phyloP scores from a whole-genome alignment of 2,113 vertebrate species.

The Phrynosoma platyrhinos region DNA sequence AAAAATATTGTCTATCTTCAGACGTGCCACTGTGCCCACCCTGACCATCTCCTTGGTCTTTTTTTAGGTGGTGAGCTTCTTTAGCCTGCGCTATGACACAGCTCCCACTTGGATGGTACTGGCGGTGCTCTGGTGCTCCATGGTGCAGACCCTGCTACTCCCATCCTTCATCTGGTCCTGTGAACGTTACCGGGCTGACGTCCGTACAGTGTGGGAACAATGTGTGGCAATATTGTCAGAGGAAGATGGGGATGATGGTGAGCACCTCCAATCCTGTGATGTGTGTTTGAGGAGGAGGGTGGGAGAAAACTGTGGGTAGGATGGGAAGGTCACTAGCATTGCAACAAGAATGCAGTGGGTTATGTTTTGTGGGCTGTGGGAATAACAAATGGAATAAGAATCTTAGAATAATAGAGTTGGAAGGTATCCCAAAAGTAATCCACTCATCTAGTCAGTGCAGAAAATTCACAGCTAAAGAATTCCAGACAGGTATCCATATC shows the following conservation, averaged over 20 bases:
- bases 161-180: conserved; percentile 88
- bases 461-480: too few species aligned
- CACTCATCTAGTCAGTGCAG: too few species aligned
- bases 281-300: background rate
- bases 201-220: conserved; percentile 85
- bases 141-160: conserved; percentile 84
- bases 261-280: conserved; percentile 34
- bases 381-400: background rate
- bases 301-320: background rate
- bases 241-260: conserved; percentile 82
- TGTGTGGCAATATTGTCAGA: conserved; percentile 86
- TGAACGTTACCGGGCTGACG: conserved; percentile 84
- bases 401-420: too few species aligned
- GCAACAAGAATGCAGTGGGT: background rate
- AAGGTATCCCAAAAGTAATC: too few species aligned
- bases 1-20: background rate
- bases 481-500: too few species aligned
- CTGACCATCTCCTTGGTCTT: background rate
- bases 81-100: conserved; percentile 83
- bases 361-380: background rate
- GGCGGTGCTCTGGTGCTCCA: conserved; percentile 86
- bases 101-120: conserved; percentile 86
- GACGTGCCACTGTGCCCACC: background rate
- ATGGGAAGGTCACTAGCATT: background rate
- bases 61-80: conserved; percentile 83